A percentile compares a stretch with the other conserved stretches of the same genome.
phyloP scores from a whole-genome alignment of 2,888 invertebrate species.

The Timandra comae region DNA sequence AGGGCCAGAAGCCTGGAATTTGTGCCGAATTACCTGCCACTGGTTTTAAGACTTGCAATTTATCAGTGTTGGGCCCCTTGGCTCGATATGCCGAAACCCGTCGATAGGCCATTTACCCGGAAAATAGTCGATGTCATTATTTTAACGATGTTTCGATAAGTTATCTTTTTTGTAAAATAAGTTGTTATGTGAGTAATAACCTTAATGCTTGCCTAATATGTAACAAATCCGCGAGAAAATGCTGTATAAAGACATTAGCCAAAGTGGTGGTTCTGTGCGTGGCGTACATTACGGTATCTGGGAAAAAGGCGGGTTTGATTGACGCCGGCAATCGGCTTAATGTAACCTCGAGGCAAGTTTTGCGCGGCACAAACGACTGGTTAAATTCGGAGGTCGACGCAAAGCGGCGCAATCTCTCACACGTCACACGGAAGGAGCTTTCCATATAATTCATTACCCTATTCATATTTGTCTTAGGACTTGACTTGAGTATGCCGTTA shows the following conservation, averaged over 20 bases:
- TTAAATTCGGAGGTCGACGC: conserved; percentile 73
- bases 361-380: conserved; percentile 68
- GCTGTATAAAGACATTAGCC: conserved; percentile 38
- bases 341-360: conserved; percentile 74
- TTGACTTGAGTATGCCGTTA: conserved; percentile 42
- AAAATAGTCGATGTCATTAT: conserved; percentile 53
- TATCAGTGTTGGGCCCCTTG: conserved; percentile 67
- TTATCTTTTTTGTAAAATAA: conserved; percentile 30
- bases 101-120: conserved; percentile 41
- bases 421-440: conserved; percentile 69
- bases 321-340: conserved; percentile 74
- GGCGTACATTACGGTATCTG: conserved; percentile 49
- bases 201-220: conserved; percentile 30
- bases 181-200: conserved; percentile 36
- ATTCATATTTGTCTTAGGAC: conserved; percentile 74
- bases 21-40: conserved; percentile 79
- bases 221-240: conserved; percentile 28
- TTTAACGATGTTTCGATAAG: conserved; percentile 36
- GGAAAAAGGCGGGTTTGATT: conserved; percentile 70
- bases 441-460: conserved; percentile 73
- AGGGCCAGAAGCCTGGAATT: conserved; percentile 59
- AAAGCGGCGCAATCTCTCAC: conserved; percentile 73
- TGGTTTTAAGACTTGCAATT: conserved; percentile 79
- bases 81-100: conserved; percentile 47
- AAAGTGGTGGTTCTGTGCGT: conserved; percentile 37